Evolutionary conservation across 1,140 invertebrate species (phyloP).

Genomic region (Holotrichia oblita): DNA sequence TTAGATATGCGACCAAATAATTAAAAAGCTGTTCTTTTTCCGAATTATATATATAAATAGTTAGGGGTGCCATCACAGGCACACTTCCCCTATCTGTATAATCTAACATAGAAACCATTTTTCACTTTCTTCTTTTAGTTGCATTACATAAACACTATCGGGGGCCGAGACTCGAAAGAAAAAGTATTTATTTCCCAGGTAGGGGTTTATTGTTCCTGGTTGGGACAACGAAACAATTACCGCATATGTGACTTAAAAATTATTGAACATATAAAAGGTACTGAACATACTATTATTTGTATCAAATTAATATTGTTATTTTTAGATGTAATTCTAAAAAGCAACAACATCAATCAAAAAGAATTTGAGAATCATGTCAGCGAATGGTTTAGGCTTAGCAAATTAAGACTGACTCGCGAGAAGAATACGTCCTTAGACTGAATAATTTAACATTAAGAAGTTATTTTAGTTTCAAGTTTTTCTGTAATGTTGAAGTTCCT

Average conservation of each 20-base stretch:
- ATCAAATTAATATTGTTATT: not conserved
- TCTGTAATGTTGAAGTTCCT: not conserved
- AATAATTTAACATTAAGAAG: not conserved
- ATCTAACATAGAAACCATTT: constrained; percentile 2
- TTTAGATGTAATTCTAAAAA: not conserved
- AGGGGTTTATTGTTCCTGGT: not conserved
- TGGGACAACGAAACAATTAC: not conserved
- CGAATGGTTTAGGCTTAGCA: not conserved
- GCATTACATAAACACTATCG: not conserved
- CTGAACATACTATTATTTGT: not conserved
- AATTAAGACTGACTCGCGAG: not conserved
- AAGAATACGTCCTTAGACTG: not conserved
- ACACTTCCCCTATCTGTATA: too few relatives aligned
- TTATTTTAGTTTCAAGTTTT: not conserved
- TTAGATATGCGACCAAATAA: too few relatives aligned
- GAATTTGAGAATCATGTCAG: not conserved
- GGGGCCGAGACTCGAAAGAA: not conserved
- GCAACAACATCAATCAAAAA: not conserved
- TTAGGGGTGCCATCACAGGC: too few relatives aligned
- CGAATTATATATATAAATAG: too few relatives aligned
- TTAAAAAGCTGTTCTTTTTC: too few relatives aligned
- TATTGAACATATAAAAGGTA: not conserved
- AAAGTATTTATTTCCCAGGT: not conserved
- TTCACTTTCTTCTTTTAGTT: constrained; percentile 13
- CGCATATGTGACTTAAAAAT: not conserved